Conservation (phyloP, 2,888 invertebrate species). For the Brachypterus glaber region DNA sequence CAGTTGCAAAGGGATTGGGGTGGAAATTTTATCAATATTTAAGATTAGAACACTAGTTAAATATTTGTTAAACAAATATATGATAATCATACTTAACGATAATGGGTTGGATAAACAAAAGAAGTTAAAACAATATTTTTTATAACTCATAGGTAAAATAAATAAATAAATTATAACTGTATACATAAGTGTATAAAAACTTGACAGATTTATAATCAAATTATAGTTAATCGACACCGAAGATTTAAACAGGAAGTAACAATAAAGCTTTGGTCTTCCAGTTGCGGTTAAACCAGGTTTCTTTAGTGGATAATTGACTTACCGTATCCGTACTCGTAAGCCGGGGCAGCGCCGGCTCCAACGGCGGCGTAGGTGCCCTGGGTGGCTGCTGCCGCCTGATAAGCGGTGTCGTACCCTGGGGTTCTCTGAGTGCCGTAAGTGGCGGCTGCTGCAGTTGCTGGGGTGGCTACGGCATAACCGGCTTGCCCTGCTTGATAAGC, state of each 20-base stretch:
- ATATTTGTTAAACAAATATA: too few relatives aligned
- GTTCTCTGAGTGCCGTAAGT: constrained; percentile 77
- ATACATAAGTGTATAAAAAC: too few relatives aligned
- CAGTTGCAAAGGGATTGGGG: too few relatives aligned
- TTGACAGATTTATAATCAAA: too few relatives aligned
- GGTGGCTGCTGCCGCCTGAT: constrained; percentile 71
- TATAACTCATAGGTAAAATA: too few relatives aligned
- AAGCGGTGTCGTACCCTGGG: constrained; percentile 74
- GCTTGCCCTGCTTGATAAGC: constrained; percentile 77
- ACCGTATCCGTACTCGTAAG: constrained; percentile 63
- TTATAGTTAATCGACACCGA: background rate
- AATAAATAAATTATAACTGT: too few relatives aligned
- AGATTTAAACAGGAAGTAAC: background rate
- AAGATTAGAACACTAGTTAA: too few relatives aligned
- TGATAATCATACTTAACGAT: too few relatives aligned
- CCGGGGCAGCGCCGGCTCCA: constrained; percentile 46
- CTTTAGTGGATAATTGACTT: constrained; percentile 33
- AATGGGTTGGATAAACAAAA: too few relatives aligned
- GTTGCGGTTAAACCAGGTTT: too few relatives aligned
- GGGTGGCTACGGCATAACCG: constrained; percentile 74
- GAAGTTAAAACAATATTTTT: too few relatives aligned
- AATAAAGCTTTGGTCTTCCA: background rate
- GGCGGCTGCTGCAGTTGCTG: constrained; percentile 72
- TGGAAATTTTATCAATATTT: too few relatives aligned
- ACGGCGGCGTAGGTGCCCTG: constrained; percentile 56